Conservation (phyloP, 2,888 invertebrate species). For the Diarsia brunnea region DNA sequence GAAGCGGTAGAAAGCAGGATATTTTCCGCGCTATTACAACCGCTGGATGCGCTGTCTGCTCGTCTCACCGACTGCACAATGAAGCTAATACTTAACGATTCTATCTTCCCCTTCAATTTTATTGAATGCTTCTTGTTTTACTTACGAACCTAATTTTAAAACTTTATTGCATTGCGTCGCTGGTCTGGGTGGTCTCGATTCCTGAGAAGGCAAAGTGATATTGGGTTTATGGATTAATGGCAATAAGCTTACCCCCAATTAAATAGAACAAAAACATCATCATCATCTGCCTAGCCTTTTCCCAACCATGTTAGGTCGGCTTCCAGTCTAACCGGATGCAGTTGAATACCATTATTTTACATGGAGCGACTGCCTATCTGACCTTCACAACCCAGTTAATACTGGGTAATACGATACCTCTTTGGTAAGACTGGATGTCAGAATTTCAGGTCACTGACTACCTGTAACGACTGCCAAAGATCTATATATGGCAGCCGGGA, state of each 20-base stretch:
- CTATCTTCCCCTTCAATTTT: slow-evolving; percentile 22
- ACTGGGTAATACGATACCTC: too few species aligned
- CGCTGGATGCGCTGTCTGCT: slow-evolving; percentile 55
- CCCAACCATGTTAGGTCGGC: too few species aligned
- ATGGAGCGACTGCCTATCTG: too few species aligned
- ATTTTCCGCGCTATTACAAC: slow-evolving; percentile 71
- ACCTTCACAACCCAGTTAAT: too few species aligned
- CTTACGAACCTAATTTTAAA: slow-evolving; percentile 8
- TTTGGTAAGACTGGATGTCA: too few species aligned
- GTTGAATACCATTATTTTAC: too few species aligned
- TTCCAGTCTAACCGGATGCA: too few species aligned
- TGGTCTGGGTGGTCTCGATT: not conserved
- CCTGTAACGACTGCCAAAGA: too few species aligned
- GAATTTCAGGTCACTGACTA: too few species aligned
- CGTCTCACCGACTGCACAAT: slow-evolving; percentile 58
- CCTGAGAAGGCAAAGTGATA: too few species aligned
- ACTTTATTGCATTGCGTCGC: not conserved
- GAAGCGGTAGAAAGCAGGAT: slow-evolving; percentile 66
- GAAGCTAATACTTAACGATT: slow-evolving; percentile 67
- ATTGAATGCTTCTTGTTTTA: slow-evolving; percentile 41
- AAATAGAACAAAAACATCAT: not conserved
- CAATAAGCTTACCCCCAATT: not conserved
- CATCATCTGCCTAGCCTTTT: too few species aligned
- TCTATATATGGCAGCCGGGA: too few species aligned
- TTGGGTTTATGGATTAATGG: not conserved